These are phyloP conservation scores for Cydia splendana DNA, from an alignment of 1,140 invertebrate genomes.

Conservation along the genomic window DNA sequence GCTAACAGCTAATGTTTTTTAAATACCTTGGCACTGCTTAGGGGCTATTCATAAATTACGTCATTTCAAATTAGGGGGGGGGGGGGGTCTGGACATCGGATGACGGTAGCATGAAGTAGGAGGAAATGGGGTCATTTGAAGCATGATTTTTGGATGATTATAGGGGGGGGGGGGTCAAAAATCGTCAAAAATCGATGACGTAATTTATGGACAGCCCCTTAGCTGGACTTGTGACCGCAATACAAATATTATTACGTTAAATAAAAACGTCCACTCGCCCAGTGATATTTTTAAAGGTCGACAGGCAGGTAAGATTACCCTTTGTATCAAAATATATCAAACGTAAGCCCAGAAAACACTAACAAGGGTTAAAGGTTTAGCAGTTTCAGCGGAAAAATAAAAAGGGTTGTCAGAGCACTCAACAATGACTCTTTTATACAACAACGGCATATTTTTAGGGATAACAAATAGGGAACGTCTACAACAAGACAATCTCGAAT, in stretches of 20 bases:
- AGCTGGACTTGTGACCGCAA: background rate
- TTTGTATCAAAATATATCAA: slow-evolving; percentile 33
- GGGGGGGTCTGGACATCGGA: too few species aligned
- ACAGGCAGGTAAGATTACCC: slow-evolving; percentile 26
- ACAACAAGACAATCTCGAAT: slow-evolving; percentile 25
- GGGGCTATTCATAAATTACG: too few species aligned
- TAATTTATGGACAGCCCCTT: too few species aligned
- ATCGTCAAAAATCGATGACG: too few species aligned
- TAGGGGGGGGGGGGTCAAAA: too few species aligned
- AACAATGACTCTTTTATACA: slow-evolving; percentile 24
- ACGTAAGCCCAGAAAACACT: slow-evolving; percentile 26
- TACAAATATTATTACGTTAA: slow-evolving; percentile 16
- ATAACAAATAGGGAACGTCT: slow-evolving; percentile 19
- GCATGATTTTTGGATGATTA: too few species aligned
- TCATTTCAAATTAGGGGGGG: too few species aligned
- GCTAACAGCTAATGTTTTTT: slow-evolving; percentile 28
- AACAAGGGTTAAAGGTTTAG: slow-evolving; percentile 33
- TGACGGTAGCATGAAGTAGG: too few species aligned
- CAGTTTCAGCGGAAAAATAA: slow-evolving; percentile 27
- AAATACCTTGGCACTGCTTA: slow-evolving; percentile 22
- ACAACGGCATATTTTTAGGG: slow-evolving; percentile 13
- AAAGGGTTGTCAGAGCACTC: slow-evolving; percentile 26
- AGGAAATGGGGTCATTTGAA: too few species aligned
- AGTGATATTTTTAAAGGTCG: slow-evolving; percentile 20
- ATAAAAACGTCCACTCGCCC: background rate